A percentile compares a stretch with the other conserved stretches of the same genome.
These are phyloP conservation scores for Halisarca cf. caerulea DNA, from an alignment of 37 sponge, comb jelly and placozoan species.

Conservation along the genomic window DNA sequence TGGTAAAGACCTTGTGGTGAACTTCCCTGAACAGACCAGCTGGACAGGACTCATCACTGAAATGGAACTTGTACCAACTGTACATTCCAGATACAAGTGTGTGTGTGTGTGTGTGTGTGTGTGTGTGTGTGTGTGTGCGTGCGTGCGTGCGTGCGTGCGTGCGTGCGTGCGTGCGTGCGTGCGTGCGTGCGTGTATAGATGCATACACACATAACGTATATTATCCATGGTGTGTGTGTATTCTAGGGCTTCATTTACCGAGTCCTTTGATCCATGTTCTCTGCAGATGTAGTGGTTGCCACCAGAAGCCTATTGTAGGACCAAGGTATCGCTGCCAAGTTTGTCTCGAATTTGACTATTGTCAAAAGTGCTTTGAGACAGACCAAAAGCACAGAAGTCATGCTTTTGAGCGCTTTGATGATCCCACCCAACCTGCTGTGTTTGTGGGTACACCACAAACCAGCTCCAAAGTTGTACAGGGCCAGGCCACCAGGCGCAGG, in stretches of 20 bases:
- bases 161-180: slow-evolving; percentile 3
- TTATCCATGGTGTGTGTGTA: not conserved
- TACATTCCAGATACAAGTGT: slow-evolving; percentile 71
- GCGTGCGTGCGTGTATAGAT: not conserved
- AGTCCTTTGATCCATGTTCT: too few relatives aligned
- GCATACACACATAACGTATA: not conserved
- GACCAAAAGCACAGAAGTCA: slow-evolving; percentile 74
- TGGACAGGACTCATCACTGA: slow-evolving; percentile 95
- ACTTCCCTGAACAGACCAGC: slow-evolving; percentile 93
- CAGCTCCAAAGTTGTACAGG: not conserved
- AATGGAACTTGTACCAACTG: slow-evolving; percentile 91
- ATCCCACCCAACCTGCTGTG: slow-evolving; percentile 72
- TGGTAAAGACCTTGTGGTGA: slow-evolving; percentile 83
- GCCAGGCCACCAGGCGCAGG: not conserved
- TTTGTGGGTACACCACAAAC: slow-evolving; percentile 69
- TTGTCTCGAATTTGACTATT: slow-evolving; percentile 88
- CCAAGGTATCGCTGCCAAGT: slow-evolving; percentile 87
- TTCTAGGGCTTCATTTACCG: not conserved
- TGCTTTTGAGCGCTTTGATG: slow-evolving; percentile 85
- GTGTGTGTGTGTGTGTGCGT: not conserved
- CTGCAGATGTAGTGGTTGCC: slow-evolving; percentile 73
- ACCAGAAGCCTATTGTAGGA: slow-evolving; percentile 78
- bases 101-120: slow-evolving; percentile 11
- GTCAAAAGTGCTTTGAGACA: slow-evolving; percentile 80
- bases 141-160: not conserved